Evolutionary conservation across 2,797 vertebrate genomes (phyloP), one percentile per base, ranked within the genome.

Genomic region (Malacoraja senta): DNA sequence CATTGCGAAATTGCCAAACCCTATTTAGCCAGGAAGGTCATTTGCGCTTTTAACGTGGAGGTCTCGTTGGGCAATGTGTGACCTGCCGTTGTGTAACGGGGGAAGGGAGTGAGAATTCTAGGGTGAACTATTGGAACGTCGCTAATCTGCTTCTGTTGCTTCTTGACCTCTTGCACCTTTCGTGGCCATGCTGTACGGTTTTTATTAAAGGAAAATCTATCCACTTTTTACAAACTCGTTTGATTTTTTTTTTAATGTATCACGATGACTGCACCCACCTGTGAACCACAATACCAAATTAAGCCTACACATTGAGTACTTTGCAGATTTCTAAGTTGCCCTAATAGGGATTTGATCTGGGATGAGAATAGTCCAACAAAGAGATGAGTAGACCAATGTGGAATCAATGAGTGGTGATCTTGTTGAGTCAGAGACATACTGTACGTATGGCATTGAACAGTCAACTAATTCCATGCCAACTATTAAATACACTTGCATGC

Each of bases 141-240:
- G 84, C 84, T 88, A 65, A 68, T 21, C 84, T 88, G 84, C 29
- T 32, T n/a, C 21, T 65, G 61, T 29, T 63, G 58, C 29, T 65
- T 6, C 26, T 53, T 58, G 10, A 83, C 80, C 80, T n/a, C 26
- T 88, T 65, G 15, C 65, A 3, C n/a, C 29, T 84, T 84, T 17
- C 58, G 8, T n/a, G 58, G 83, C 58, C 83, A 86, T 7, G 0
- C 29, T 88, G 4, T 88, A 32, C 26, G 44, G 15, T 88, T 88
- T 88, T 88, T 88, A 88, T 19, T 88, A 88, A 88, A 86, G n/a
- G 61, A 35, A 88, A 88, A 88, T 68, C 84, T 68, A 88, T 88
- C 63, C 17, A 68, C 84, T 88, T 88, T 35, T 53, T 53, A 65
- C n/a, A 83, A 83, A 83, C 44, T 17, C n/a, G 58, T 65, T 32